Conservation (phyloP, 2,888 invertebrate species). For the Trachelus iudaicus region DNA sequence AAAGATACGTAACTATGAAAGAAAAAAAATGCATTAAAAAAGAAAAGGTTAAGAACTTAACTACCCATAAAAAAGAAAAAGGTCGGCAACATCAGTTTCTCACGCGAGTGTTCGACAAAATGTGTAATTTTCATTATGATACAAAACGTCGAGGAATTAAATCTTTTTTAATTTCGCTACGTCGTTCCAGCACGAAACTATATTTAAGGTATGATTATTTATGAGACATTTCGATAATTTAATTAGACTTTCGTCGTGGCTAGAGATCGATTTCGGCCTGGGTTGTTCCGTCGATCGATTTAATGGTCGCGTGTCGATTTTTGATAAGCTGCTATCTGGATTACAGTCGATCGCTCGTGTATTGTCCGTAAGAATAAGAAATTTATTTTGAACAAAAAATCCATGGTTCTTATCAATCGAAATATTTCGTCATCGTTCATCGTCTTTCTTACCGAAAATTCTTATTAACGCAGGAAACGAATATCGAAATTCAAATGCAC, state of each 20-base stretch:
- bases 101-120: not conserved
- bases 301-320: not conserved
- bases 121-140: not conserved
- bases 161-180: not conserved
- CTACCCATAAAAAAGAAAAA: not conserved
- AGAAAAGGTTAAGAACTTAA: not conserved
- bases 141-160: not conserved
- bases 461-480: not conserved
- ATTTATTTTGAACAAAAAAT: not conserved
- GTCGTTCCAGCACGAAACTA: not conserved
- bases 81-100: not conserved
- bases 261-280: not conserved
- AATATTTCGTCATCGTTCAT: not conserved
- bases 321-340: too few species aligned
- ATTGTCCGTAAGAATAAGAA: not conserved
- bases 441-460: not conserved
- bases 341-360: too few species aligned
- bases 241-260: not conserved
- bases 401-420: not conserved
- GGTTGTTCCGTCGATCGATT: not conserved
- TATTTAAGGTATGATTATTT: not conserved
- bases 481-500: constrained; percentile 25
- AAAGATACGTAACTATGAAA: not conserved
- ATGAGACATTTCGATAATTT: not conserved
- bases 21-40: not conserved